phyloP scores from a whole-genome alignment of 2,113 vertebrate genomes.

The Pomatostomus ruficeps region DNA sequence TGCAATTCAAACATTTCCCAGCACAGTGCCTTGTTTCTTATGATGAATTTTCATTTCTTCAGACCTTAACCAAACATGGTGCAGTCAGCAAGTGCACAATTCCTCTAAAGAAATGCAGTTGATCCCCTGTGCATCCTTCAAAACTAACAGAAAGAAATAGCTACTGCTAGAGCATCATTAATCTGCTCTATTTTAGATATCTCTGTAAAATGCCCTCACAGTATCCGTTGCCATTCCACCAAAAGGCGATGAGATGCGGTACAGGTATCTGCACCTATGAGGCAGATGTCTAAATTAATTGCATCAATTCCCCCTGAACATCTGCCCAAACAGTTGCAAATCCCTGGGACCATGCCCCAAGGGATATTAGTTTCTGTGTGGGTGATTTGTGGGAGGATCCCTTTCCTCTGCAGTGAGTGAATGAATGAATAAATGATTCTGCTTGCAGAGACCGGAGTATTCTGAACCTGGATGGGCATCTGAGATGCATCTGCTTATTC shows the following conservation, averaged over 20 bases:
- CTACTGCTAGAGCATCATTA: neutral
- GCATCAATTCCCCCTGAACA: neutral
- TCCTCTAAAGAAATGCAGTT: neutral
- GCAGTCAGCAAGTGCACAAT: fast-evolving
- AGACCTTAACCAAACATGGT: neutral
- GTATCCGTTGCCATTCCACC: neutral
- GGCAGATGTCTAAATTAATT: neutral
- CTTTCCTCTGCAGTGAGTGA: neutral
- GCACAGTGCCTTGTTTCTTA: neutral
- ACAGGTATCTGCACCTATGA: neutral
- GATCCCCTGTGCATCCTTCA: neutral
- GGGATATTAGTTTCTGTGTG: neutral
- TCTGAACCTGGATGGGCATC: neutral
- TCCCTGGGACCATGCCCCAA: neutral
- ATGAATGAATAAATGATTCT: neutral
- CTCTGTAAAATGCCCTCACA: neutral
- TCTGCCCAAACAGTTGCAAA: neutral
- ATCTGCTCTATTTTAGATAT: neutral
- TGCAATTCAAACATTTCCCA: neutral
- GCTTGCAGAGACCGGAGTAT: neutral
- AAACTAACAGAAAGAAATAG: neutral
- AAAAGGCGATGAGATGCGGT: neutral
- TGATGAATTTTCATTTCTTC: neutral
- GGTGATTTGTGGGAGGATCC: neutral
- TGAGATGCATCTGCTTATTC: neutral